phyloP scores from a whole-genome alignment of 2,888 invertebrate species.

The Thera britannica region DNA sequence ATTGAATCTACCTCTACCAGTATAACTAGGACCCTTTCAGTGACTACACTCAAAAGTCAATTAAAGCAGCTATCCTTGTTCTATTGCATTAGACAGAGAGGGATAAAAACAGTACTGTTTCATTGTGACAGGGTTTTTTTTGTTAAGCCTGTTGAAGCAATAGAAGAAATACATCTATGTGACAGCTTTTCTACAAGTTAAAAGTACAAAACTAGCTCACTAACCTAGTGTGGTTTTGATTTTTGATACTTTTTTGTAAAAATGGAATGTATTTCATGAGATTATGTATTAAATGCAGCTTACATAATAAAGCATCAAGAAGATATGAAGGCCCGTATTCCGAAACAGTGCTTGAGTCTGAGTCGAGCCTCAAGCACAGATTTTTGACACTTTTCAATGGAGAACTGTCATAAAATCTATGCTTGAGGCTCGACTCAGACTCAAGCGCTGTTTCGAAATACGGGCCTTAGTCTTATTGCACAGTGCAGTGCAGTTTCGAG shows the following conservation, averaged over 20 bases:
- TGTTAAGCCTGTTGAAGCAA: not conserved
- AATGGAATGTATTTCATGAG: too few species aligned
- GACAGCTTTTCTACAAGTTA: not conserved
- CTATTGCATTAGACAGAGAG: not conserved
- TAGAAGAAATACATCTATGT: not conserved
- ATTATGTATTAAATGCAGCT: too few species aligned
- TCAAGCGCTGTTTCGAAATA: too few species aligned
- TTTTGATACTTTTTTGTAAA: too few species aligned
- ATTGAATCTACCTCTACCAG: constrained; percentile 3
- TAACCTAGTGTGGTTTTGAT: not conserved
- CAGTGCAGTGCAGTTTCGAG: not conserved
- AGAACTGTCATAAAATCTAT: too few species aligned
- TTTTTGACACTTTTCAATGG: too few species aligned
- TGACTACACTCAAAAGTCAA: not conserved
- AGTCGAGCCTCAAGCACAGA: too few species aligned
- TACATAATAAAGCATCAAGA: too few species aligned
- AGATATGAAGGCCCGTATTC: too few species aligned
- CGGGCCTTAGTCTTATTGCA: not conserved
- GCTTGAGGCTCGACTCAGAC: too few species aligned
- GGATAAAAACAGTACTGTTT: not conserved
- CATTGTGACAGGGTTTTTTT: not conserved
- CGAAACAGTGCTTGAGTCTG: too few species aligned
- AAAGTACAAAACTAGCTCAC: not conserved
- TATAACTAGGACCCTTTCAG: constrained; percentile 7
- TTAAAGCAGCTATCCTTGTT: not conserved